Conservation (phyloP, 2,888 invertebrate genomes). For the Lasioglossum pauxillum region DNA sequence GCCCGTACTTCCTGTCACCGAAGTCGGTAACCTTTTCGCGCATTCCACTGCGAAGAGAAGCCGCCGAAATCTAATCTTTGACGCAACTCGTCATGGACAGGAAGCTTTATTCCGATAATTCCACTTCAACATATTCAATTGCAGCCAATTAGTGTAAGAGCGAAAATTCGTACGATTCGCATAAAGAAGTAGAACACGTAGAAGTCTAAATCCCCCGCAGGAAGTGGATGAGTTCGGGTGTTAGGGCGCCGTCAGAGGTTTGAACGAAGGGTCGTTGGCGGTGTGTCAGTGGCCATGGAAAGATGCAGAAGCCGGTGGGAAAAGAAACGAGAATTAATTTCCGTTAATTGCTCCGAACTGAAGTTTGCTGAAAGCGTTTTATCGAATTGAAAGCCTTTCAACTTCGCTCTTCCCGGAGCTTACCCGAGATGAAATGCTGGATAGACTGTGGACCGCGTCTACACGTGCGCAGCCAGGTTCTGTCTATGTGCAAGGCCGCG, state of each 20-base stretch:
- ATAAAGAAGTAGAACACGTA: not conserved
- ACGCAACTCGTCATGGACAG: no score
- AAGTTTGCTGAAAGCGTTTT: slow-evolving; percentile 75
- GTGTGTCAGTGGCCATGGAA: not conserved
- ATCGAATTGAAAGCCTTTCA: slow-evolving; percentile 76
- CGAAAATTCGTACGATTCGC: not conserved
- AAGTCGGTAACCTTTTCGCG: not conserved
- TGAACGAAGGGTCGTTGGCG: not conserved
- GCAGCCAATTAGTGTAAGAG: not conserved
- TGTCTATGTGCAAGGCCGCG: slow-evolving; percentile 27
- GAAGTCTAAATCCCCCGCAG: not conserved
- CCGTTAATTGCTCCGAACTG: slow-evolving; percentile 78
- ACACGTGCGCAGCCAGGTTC: slow-evolving; percentile 31
- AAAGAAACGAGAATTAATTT: slow-evolving; percentile 79
- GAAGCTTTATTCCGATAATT: no score
- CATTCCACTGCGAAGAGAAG: not conserved
- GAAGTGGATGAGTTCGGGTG: not conserved
- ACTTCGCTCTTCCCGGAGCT: slow-evolving; percentile 66
- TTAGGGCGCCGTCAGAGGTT: not conserved
- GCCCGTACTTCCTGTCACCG: not conserved
- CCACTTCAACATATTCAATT: not conserved
- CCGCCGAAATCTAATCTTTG: no score
- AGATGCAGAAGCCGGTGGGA: slow-evolving; percentile 55
- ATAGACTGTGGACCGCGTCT: slow-evolving; percentile 56
- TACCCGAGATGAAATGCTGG: slow-evolving; percentile 65